These are phyloP conservation scores for Phrynocephalus versicolor DNA, from an alignment of 2,113 vertebrate genomes.

Conservation along the genomic window DNA sequence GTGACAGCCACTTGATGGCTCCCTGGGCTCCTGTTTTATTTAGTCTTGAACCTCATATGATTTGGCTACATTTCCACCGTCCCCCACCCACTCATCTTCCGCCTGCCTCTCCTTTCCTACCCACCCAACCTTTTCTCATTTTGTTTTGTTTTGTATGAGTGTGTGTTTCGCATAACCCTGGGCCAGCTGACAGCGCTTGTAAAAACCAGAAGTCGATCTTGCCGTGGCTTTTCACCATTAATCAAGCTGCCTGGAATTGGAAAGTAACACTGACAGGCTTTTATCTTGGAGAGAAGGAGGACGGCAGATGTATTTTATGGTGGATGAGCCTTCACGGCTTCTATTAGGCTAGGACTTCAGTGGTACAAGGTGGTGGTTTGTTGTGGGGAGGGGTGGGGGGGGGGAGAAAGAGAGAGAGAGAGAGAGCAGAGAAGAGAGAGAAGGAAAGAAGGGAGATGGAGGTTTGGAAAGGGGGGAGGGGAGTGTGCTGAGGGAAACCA, in stretches of 20 bases:
- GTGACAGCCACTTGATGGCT: constrained; percentile 65
- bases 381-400: constrained; percentile 3
- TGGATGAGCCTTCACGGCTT: constrained; percentile 67
- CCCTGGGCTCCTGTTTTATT: constrained; percentile 68
- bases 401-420: constrained; percentile 21
- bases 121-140: constrained; percentile 65
- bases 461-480: constrained; percentile 32
- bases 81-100: constrained; percentile 20
- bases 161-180: constrained; percentile 72
- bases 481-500: background rate
- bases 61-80: constrained; percentile 53
- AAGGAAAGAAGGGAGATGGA: constrained; percentile 44
- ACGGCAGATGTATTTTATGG: constrained; percentile 73
- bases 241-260: constrained; percentile 80
- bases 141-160: constrained; percentile 72
- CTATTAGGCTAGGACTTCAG: constrained; percentile 59
- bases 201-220: constrained; percentile 78
- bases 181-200: constrained; percentile 74
- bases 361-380: constrained; percentile 59
- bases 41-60: constrained; percentile 71
- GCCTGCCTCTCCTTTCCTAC: constrained; percentile 39
- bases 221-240: constrained; percentile 79
- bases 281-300: constrained; percentile 74
- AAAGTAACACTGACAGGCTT: constrained; percentile 78
- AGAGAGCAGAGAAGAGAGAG: constrained; percentile 49